Percentiles rank a stretch among this genome's conserved stretches.
These are phyloP conservation scores for Drosophila phalerata DNA, from an alignment of 2,888 invertebrate genomes.

Conservation along the genomic window DNA sequence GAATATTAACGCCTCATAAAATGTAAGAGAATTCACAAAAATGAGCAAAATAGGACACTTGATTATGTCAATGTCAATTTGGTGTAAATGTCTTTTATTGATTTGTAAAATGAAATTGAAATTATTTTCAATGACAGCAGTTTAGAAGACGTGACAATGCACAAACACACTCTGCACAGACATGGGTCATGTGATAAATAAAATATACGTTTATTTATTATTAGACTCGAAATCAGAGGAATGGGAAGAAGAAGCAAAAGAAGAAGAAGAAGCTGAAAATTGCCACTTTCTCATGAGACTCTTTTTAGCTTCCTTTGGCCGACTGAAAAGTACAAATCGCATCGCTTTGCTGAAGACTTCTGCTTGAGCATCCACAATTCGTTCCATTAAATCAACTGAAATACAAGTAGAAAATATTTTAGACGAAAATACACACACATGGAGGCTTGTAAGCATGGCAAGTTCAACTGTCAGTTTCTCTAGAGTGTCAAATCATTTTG, in stretches of 20 bases:
- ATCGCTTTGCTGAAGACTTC: constrained; percentile 31
- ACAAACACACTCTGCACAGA: background rate
- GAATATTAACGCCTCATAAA: constrained; percentile 45
- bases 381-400: constrained; percentile 54
- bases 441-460: background rate
- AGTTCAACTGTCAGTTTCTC: constrained; percentile 69
- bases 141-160: constrained; percentile 59
- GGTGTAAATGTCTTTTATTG: constrained; percentile 55
- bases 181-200: constrained; percentile 45
- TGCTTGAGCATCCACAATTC: constrained; percentile 19
- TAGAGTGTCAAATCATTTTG: constrained; percentile 73
- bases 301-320: background rate
- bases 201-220: constrained; percentile 67
- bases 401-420: constrained; percentile 8
- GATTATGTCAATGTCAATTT: constrained; percentile 39
- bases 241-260: background rate
- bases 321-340: constrained; percentile 28
- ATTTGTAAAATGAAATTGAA: constrained; percentile 67
- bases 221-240: constrained; percentile 5
- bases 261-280: constrained; percentile 15
- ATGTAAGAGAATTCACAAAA: constrained; percentile 9
- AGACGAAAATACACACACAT: constrained; percentile 8
- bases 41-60: constrained; percentile 12
- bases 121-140: constrained; percentile 70
- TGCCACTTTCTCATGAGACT: constrained; percentile 15